phyloP scores from a whole-genome alignment of 2,113 vertebrate species.

The Chloroceryle aenea region DNA sequence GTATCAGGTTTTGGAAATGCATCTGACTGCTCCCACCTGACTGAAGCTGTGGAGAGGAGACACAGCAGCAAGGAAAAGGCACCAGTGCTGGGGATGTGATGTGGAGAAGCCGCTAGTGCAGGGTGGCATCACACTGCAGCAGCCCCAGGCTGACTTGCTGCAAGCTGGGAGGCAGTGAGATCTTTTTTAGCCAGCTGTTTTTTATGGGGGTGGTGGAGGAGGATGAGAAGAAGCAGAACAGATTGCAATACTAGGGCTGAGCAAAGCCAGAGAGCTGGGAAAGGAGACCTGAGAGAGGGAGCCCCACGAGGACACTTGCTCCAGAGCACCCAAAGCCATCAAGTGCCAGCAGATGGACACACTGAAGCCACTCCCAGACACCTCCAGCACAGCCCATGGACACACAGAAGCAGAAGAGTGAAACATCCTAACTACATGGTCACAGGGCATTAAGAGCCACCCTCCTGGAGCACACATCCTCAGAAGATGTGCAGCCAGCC shows the following conservation, averaged over 20 bases:
- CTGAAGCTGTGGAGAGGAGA: background rate
- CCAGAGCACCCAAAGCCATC: background rate
- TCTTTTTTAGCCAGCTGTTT: background rate
- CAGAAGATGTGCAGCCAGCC: background rate
- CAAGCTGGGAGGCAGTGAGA: background rate
- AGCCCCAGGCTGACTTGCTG: background rate
- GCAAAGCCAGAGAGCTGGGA: background rate
- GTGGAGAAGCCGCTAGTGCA: background rate
- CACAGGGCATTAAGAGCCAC: background rate
- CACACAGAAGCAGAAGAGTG: background rate
- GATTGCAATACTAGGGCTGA: background rate
- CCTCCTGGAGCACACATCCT: background rate
- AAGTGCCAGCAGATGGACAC: background rate
- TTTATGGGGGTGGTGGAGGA: background rate
- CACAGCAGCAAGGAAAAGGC: background rate
- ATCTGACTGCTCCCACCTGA: background rate
- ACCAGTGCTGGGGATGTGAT: background rate
- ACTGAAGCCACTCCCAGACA: background rate
- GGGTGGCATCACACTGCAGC: rapidly evolving
- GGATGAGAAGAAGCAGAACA: background rate
- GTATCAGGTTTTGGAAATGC: background rate
- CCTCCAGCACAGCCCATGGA: rapidly evolving
- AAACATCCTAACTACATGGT: background rate
- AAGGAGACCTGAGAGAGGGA: background rate
- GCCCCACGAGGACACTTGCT: background rate